Percentiles rank a stretch among this genome's conserved stretches.
phyloP scores from a whole-genome alignment of 2,113 vertebrate genomes.

The Pollachius pollachius region DNA sequence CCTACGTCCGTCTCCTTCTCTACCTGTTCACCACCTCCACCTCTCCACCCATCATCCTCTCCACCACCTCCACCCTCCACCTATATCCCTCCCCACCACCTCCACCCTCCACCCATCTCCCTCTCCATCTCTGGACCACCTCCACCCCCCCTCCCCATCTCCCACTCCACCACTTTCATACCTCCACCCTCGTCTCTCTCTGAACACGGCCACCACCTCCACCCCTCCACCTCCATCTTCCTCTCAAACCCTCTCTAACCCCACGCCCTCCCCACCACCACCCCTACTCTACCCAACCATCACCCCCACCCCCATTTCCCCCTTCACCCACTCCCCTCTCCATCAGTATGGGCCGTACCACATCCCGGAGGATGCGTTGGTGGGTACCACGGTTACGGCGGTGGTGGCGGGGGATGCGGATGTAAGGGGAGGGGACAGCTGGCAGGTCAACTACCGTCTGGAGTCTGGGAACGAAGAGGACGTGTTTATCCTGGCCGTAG shows the following conservation, averaged over 20 bases:
- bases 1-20: too few relatives aligned
- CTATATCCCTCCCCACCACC: too few relatives aligned
- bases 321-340: neutral
- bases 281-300: neutral
- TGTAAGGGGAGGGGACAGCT: slow-evolving; percentile 73
- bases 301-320: too few relatives aligned
- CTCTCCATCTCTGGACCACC: neutral
- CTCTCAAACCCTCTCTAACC: too few relatives aligned
- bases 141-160: too few relatives aligned
- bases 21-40: too few relatives aligned
- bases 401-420: slow-evolving; percentile 68
- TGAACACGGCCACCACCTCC: too few relatives aligned
- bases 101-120: neutral
- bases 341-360: slow-evolving; percentile 62
- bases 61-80: neutral
- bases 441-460: slow-evolving; percentile 70
- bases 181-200: too few relatives aligned
- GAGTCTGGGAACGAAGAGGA: slow-evolving; percentile 75
- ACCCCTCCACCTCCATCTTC: neutral
- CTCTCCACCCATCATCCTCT: neutral
- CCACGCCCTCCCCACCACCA: neutral
- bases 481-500: slow-evolving; percentile 52
- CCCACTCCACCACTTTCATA: too few relatives aligned
- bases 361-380: slow-evolving; percentile 56
- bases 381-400: slow-evolving; percentile 55